These are phyloP conservation scores for Meghimatium bilineatum DNA, from an alignment of 2,888 invertebrate species.

Conservation along the genomic window DNA sequence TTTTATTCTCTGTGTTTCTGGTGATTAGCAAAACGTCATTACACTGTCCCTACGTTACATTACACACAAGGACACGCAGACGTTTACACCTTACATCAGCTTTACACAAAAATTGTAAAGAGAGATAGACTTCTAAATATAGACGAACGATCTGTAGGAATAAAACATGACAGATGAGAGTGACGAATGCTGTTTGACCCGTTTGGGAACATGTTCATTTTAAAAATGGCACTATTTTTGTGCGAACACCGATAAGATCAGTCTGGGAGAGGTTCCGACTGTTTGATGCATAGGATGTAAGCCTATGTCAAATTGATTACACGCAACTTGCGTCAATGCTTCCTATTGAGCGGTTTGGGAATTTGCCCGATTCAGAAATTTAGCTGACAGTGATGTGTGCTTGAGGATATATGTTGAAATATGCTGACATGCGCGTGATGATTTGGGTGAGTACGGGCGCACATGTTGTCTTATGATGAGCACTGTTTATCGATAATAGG, in stretches of 20 bases:
- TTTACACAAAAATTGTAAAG: not conserved
- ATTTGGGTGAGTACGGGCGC: no score
- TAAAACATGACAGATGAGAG: not conserved
- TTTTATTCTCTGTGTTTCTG: no score
- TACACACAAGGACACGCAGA: no score
- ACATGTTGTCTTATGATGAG: no score
- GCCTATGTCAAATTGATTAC: constrained; percentile 8
- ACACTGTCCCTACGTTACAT: no score
- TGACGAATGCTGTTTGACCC: not conserved
- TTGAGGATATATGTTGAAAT: not conserved
- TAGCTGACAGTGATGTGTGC: not conserved
- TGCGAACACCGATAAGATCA: not conserved
- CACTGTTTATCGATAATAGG: no score
- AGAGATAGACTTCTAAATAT: not conserved
- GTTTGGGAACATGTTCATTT: not conserved
- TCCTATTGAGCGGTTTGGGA: not conserved
- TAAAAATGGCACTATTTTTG: not conserved
- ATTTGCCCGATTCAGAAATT: not conserved
- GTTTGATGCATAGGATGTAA: constrained; percentile 5
- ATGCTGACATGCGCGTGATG: not conserved
- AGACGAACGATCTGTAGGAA: not conserved
- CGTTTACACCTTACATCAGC: not conserved
- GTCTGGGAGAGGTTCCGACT: constrained; percentile 3
- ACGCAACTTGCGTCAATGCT: not conserved
- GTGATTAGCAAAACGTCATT: no score